Base-by-base conservation (phyloP, 2,888 invertebrate species). In the Heteromyza rotundicornis region DNA sequence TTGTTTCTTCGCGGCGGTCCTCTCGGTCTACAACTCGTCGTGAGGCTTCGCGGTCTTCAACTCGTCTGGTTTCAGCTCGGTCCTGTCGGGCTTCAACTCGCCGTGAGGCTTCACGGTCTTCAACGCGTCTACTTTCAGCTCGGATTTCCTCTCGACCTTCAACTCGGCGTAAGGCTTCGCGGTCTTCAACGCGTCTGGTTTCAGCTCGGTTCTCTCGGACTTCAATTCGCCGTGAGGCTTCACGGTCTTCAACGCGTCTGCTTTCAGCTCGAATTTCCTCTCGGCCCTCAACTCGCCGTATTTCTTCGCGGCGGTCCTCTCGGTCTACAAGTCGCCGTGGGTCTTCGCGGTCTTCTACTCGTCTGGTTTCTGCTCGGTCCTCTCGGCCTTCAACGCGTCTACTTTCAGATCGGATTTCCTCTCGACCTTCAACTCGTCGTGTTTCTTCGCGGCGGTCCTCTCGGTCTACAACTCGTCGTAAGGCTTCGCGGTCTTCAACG, bases 131-230 rank as follows among this genome's bases (percentile, higher is more conserved):
- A 16, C 2, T 17, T 19, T 23, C 22, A 14, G 24, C 53, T 50
- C 14, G 32, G 17, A 44, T 58, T 5, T 61, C 53, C n/a, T 47
- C 19, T 35, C 17, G 57, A 27, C 57, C 47, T 36, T 49, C 61
- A 8, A 1, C 14, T 14, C 57, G 51, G 3, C 57, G 50, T 32
- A 3, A 3, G n/a, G 10, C 19, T 24, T 50, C 40, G 14, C 35
- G 35, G 24, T 24, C 24, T n/a, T 10, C 49, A n/a, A n/a, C 8
- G 40, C 47, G 10, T 19, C 17, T 2, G 20, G 57, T 10, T 44
- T 10, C 20, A n/a, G 12, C 32, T 17, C 20, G 44, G 7, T 19
- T 53, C 12, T 27, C 47, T 40, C 40, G 40, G 10, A 40, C 40
- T 22, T 50, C 50, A 12, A 52, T 5, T 52, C 24, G 24, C 24